Conservation (phyloP, 2,888 invertebrate genomes). For the Melinaea menophilus region DNA sequence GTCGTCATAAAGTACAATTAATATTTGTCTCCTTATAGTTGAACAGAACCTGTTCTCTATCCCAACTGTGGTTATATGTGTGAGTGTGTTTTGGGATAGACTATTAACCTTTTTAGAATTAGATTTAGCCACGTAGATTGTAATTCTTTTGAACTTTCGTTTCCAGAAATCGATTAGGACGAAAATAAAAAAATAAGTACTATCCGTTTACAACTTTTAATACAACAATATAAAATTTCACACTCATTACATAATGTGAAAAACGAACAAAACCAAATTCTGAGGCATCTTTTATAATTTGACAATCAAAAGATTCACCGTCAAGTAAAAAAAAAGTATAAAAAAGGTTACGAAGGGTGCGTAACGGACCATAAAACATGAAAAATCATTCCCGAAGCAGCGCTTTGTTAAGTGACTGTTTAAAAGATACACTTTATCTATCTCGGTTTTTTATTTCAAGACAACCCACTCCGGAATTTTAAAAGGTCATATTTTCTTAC, state of each 20-base stretch:
- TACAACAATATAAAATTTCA: background rate
- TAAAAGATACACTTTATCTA: constrained; percentile 26
- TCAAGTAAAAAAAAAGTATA: constrained; percentile 10
- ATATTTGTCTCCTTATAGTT: constrained; percentile 28
- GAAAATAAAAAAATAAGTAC: too few relatives aligned
- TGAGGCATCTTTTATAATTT: background rate
- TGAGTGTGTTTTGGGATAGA: background rate
- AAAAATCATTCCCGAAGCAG: constrained; percentile 25
- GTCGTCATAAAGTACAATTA: constrained; percentile 36
- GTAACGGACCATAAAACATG: constrained; percentile 35
- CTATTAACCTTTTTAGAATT: background rate
- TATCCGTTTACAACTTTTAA: background rate
- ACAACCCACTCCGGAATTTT: too few relatives aligned
- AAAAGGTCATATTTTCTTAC: too few relatives aligned
- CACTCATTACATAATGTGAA: background rate
- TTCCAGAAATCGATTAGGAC: too few relatives aligned
- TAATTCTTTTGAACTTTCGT: constrained; percentile 3
- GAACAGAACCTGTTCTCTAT: constrained; percentile 24
- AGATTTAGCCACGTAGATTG: background rate
- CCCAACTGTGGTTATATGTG: constrained; percentile 14
- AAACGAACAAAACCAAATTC: constrained; percentile 10
- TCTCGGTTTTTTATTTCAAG: constrained; percentile 11
- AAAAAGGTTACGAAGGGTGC: constrained; percentile 28
- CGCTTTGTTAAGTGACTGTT: constrained; percentile 30
- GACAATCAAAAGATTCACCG: background rate